A percentile compares a stretch with the other conserved stretches of the same genome.
These are phyloP conservation scores for Lophius piscatorius DNA, from an alignment of 2,113 vertebrate species.

Conservation along the genomic window DNA sequence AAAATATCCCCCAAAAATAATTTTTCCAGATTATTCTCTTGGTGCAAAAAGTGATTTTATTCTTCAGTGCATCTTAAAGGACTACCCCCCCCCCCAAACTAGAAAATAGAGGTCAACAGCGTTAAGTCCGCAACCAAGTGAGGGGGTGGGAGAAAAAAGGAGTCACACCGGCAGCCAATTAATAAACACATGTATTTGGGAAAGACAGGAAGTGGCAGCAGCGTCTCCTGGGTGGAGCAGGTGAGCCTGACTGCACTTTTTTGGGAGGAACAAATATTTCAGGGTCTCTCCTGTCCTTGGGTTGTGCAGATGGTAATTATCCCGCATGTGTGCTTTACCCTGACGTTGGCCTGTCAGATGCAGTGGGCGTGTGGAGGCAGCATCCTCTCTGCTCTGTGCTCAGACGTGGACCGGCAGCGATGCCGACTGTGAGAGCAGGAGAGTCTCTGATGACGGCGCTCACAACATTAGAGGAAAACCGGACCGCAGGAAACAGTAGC, in stretches of 20 bases:
- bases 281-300: constrained; percentile 17
- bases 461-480: too few species aligned
- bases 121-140: constrained; percentile 60
- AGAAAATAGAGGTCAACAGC: constrained; percentile 73
- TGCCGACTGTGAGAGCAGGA: constrained; percentile 42
- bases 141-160: constrained; percentile 36
- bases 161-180: constrained; percentile 62
- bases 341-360: constrained; percentile 40
- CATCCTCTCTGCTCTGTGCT: constrained; percentile 25
- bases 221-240: constrained; percentile 49
- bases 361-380: constrained; percentile 10
- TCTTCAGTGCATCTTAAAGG: constrained; percentile 73
- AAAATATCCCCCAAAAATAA: too few species aligned
- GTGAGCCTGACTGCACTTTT: constrained; percentile 42
- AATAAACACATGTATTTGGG: constrained; percentile 60
- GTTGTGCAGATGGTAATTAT: constrained; percentile 35
- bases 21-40: too few species aligned
- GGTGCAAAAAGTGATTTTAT: constrained; percentile 64
- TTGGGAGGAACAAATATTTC: constrained; percentile 43
- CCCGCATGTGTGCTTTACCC: constrained; percentile 29
- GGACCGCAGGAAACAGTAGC: too few species aligned
- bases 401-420: constrained; percentile 23
- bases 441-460: too few species aligned
- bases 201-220: constrained; percentile 60
- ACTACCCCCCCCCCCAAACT: constrained; percentile 65